These are phyloP conservation scores for Limnephilus rhombicus DNA, from an alignment of 2,888 invertebrate genomes.

Conservation along the genomic window DNA sequence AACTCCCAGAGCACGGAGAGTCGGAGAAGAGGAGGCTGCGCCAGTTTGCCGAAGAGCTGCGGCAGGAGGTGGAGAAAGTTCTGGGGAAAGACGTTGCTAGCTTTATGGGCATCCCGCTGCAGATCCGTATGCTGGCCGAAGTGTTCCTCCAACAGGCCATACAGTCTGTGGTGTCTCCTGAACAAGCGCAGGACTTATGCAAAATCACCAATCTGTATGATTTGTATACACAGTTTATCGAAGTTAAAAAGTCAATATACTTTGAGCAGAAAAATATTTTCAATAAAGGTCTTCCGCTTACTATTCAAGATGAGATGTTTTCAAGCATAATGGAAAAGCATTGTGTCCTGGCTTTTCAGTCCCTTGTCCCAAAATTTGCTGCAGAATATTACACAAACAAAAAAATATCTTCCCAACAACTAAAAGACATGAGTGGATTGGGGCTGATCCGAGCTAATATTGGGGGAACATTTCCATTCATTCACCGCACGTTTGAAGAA, in stretches of 20 bases:
- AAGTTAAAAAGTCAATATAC: background rate
- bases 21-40: background rate
- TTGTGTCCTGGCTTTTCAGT: background rate
- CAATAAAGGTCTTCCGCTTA: background rate
- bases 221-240: background rate
- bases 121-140: background rate
- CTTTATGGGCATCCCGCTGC: slow-evolving; percentile 5
- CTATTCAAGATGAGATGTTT: background rate
- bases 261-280: background rate
- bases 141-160: background rate
- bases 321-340: background rate
- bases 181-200: no score
- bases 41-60: background rate
- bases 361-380: background rate
- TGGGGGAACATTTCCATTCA: background rate
- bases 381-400: background rate
- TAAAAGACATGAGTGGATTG: background rate
- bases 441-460: background rate
- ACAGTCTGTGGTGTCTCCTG: background rate
- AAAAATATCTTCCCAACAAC: no score
- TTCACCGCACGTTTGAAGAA: background rate
- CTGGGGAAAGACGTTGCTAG: background rate
- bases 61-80: background rate
- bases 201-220: background rate
- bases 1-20: background rate